Conservation (phyloP, 2,797 vertebrate species). For the Mallotus villosus region DNA sequence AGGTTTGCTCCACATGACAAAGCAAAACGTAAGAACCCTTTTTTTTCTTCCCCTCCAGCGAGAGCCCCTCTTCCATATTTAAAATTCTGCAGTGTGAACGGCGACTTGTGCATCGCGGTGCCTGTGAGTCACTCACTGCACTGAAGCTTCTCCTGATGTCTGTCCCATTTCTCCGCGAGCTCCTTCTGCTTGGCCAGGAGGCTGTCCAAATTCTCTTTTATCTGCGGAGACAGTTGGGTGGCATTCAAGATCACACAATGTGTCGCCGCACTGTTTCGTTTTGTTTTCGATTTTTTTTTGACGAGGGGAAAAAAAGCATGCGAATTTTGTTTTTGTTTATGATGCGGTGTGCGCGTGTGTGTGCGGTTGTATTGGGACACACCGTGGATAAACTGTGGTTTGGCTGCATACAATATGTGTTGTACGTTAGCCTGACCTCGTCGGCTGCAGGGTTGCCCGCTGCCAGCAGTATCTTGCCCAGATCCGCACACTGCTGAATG, state of each 20-base stretch:
- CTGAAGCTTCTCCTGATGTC: conserved; percentile 75
- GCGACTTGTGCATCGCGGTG: conserved; percentile 11
- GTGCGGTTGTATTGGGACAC: conserved; percentile 2
- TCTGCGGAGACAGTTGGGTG: conserved; percentile 69
- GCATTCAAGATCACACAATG: conserved; percentile 27
- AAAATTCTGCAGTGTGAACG: conserved; percentile 29
- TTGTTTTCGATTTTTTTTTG: not conserved
- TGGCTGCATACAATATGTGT: conserved; percentile 9
- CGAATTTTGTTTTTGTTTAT: not conserved
- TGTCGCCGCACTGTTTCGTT: not conserved
- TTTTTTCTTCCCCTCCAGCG: not conserved
- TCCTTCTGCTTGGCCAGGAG: conserved; percentile 88
- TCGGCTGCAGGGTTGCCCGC: conserved; percentile 88
- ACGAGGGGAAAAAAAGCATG: not conserved
- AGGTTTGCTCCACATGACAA: conserved; percentile 24
- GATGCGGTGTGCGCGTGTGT: not conserved
- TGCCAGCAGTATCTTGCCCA: conserved; percentile 86
- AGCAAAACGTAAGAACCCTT: not conserved
- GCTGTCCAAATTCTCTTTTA: conserved; percentile 88
- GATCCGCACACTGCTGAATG: conserved; percentile 85
- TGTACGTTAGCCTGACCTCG: conserved; percentile 73
- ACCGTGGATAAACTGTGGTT: conserved; percentile 9
- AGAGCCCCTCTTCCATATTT: conserved; percentile 33
- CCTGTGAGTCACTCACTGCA: conserved; percentile 66
- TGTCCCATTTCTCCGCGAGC: conserved; percentile 86